A percentile compares a stretch with the other conserved stretches of the same genome.
These are phyloP conservation scores for Acanthosepion esculentum DNA, from an alignment of 2,888 invertebrate species.

Conservation along the genomic window DNA sequence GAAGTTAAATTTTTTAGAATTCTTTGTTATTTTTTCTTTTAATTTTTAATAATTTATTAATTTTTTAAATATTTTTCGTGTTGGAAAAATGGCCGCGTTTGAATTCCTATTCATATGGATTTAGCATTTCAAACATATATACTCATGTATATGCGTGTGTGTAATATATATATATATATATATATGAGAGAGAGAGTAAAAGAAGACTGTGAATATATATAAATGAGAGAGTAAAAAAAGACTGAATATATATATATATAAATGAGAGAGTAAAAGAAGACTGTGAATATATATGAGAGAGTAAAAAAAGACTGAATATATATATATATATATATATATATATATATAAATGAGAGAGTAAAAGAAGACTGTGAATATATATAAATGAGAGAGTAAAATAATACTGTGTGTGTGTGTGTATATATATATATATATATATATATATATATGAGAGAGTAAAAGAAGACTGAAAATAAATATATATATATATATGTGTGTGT, in stretches of 20 bases:
- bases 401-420: background rate
- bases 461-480: no score
- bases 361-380: no score
- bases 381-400: background rate
- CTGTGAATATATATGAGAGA: no score
- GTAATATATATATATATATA: constrained; percentile 33
- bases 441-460: background rate
- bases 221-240: background rate
- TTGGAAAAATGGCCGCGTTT: background rate
- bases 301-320: no score
- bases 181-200: background rate
- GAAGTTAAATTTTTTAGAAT: no score
- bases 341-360: no score
- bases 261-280: no score
- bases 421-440: constrained; percentile 33
- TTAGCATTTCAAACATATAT: background rate
- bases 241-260: no score
- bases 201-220: no score
- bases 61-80: background rate
- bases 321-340: constrained; percentile 33
- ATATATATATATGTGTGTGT: no score
- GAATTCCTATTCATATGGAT: background rate
- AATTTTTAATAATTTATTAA: background rate
- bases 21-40: background rate
- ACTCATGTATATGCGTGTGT: background rate